phyloP scores from a whole-genome alignment of 2,888 invertebrate genomes.

The Andrena bucephala region DNA sequence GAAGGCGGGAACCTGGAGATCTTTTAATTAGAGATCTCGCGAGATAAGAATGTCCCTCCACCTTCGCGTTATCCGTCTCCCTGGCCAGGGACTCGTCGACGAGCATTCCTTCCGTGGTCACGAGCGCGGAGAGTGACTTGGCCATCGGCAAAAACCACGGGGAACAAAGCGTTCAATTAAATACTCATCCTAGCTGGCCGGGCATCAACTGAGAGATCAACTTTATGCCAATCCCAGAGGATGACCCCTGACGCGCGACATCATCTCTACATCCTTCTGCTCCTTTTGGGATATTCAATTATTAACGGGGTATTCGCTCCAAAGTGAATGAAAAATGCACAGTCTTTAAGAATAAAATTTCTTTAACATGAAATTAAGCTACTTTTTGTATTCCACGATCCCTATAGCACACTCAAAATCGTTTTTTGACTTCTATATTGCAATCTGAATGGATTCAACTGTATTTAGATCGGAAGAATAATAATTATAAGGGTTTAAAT shows the following conservation, averaged over 20 bases:
- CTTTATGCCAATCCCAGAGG: constrained; percentile 40
- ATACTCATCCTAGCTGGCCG: constrained; percentile 32
- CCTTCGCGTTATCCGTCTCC: constrained; percentile 55
- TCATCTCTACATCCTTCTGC: background rate
- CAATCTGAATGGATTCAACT: background rate
- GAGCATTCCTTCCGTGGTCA: constrained; percentile 63
- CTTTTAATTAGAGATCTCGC: constrained; percentile 77
- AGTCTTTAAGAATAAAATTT: too few relatives aligned
- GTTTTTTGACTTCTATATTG: too few relatives aligned
- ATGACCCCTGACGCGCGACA: constrained; percentile 7
- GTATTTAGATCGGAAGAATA: too few relatives aligned
- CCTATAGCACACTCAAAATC: too few relatives aligned
- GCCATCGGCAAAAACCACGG: constrained; percentile 51
- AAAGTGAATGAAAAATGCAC: too few relatives aligned
- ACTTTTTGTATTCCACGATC: too few relatives aligned
- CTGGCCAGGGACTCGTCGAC: constrained; percentile 14
- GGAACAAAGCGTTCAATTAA: constrained; percentile 71
- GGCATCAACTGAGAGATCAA: constrained; percentile 53
- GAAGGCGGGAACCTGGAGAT: constrained; percentile 71
- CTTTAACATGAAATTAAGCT: too few relatives aligned
- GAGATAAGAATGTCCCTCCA: constrained; percentile 66
- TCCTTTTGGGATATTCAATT: background rate
- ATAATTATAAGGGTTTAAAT: too few relatives aligned
- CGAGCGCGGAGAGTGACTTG: constrained; percentile 18
- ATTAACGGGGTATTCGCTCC: too few relatives aligned